These are phyloP conservation scores for Hylomyscus alleni DNA, from an alignment of 2,797 vertebrate genomes.

Conservation along the genomic window DNA sequence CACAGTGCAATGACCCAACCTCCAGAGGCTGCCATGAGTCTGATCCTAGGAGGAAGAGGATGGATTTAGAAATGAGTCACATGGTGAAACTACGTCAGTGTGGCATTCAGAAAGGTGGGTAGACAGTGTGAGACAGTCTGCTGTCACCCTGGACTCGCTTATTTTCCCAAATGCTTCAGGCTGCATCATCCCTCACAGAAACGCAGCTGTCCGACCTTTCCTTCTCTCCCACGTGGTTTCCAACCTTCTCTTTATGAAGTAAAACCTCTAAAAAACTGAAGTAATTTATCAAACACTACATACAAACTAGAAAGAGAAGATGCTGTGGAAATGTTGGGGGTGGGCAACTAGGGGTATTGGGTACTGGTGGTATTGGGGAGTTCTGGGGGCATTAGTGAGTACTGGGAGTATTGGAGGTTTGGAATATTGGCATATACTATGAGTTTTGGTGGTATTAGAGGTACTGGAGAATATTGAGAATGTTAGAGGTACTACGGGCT, in stretches of 20 bases:
- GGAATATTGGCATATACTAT: neutral
- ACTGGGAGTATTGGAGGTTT: neutral
- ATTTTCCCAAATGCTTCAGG: slow-evolving; percentile 56
- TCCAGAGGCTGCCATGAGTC: slow-evolving; percentile 61
- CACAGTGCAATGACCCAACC: slow-evolving; percentile 66
- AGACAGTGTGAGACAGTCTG: slow-evolving; percentile 53
- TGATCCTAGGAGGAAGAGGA: slow-evolving; percentile 70
- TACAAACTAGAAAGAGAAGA: neutral
- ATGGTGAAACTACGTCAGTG: slow-evolving; percentile 77
- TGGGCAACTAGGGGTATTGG: neutral
- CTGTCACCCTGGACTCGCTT: slow-evolving; percentile 70
- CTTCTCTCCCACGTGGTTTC: slow-evolving; percentile 22
- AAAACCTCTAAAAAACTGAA: slow-evolving; percentile 34
- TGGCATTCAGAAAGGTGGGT: slow-evolving; percentile 69
- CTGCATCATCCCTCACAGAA: slow-evolving; percentile 31
- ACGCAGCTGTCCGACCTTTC: slow-evolving; percentile 35
- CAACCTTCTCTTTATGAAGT: slow-evolving; percentile 45
- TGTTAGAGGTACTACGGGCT: too few species aligned
- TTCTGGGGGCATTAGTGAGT: too few species aligned
- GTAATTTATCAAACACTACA: slow-evolving; percentile 47
- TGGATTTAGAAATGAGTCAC: slow-evolving; percentile 80
- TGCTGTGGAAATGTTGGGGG: neutral
- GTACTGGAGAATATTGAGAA: neutral
- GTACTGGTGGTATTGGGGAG: neutral
- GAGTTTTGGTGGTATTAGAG: neutral